Evolutionary conservation across 2,797 vertebrate genomes (phyloP).

Genomic region (Schizopygopsis malacanthus): DNA sequence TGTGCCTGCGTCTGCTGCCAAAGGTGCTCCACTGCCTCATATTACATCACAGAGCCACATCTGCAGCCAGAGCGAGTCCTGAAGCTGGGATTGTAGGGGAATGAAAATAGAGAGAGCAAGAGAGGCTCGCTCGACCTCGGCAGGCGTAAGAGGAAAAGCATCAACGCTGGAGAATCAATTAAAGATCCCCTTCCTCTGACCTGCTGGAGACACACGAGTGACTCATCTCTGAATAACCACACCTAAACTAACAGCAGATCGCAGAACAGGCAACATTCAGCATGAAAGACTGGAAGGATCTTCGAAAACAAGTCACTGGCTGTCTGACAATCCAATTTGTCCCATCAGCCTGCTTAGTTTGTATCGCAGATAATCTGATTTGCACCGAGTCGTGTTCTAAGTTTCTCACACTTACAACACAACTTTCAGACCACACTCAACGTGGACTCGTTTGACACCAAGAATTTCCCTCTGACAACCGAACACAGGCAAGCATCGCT

Average conservation of each 20-base stretch:
- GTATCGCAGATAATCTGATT: slow-evolving; percentile 42
- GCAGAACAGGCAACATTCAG: not conserved
- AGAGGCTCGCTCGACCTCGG: not conserved
- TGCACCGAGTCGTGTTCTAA: not conserved
- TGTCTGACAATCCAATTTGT: slow-evolving; percentile 14
- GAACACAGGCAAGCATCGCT: not conserved
- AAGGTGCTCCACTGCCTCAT: not conserved
- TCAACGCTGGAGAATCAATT: not conserved
- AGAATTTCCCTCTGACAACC: not conserved
- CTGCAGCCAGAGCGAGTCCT: not conserved
- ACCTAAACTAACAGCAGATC: slow-evolving; percentile 22
- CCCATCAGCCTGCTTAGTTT: slow-evolving; percentile 5
- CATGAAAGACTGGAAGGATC: not conserved
- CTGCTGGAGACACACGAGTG: slow-evolving; percentile 25
- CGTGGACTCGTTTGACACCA: not conserved
- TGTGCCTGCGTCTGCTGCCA: not conserved
- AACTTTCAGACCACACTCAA: slow-evolving; percentile 1
- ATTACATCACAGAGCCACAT: not conserved
- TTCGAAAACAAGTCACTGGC: not conserved
- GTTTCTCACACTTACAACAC: not conserved
- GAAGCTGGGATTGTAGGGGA: not conserved
- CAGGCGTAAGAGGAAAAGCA: slow-evolving; percentile 10
- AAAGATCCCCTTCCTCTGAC: slow-evolving; percentile 20
- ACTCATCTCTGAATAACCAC: slow-evolving; percentile 46
- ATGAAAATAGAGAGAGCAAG: not conserved